Evolutionary conservation across 2,888 invertebrate species (phyloP).

Genomic region (Amphipyra berbera): DNA sequence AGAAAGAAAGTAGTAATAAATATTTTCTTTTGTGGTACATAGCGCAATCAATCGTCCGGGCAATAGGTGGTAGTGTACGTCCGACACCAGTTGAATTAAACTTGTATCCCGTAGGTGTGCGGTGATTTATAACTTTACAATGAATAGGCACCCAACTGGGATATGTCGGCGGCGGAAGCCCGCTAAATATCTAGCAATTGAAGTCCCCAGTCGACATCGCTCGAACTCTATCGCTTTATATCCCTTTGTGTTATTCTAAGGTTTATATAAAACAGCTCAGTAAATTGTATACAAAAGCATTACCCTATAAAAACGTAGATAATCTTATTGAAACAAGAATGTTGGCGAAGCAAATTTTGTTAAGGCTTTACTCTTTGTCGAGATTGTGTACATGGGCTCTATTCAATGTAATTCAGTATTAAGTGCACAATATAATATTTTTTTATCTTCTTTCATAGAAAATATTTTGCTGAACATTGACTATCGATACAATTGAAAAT

Average conservation of each 20-base stretch:
- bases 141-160: constrained; percentile 73
- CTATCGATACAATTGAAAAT: neutral
- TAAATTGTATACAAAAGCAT: constrained; percentile 61
- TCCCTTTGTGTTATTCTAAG: constrained; percentile 50
- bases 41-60: constrained; percentile 38
- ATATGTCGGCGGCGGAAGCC: constrained; percentile 62
- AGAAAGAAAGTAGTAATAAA: too few relatives aligned
- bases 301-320: constrained; percentile 60
- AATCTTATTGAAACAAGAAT: constrained; percentile 63
- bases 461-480: neutral
- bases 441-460: constrained; percentile 17
- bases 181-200: constrained; percentile 72
- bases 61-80: constrained; percentile 28
- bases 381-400: constrained; percentile 12
- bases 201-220: constrained; percentile 65
- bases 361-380: constrained; percentile 44
- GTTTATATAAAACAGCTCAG: constrained; percentile 55
- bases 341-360: constrained; percentile 52
- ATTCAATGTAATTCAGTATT: constrained; percentile 11
- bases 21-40: constrained; percentile 33
- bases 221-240: constrained; percentile 44
- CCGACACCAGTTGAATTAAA: constrained; percentile 65
- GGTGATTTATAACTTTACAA: constrained; percentile 77
- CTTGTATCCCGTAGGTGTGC: constrained; percentile 66
- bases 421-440: constrained; percentile 18